Conservation (phyloP, 2,888 invertebrate species). For the Drosophila setosimentum region DNA sequence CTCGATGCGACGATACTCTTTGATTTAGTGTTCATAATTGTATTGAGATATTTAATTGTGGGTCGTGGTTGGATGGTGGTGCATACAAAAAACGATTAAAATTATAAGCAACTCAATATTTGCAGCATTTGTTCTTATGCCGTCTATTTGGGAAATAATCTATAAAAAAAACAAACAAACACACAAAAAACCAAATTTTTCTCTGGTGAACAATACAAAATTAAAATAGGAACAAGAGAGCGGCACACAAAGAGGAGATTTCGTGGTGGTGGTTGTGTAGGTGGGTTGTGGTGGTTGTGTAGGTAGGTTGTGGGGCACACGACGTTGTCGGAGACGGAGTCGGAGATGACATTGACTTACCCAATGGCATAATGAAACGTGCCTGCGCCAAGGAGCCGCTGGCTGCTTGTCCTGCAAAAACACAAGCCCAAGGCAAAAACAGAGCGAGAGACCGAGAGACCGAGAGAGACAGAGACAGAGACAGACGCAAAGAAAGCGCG, state of each 20-base stretch:
- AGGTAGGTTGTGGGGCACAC: neutral
- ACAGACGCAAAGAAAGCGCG: constrained; percentile 16
- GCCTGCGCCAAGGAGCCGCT: constrained; percentile 60
- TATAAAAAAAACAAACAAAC: constrained; percentile 64
- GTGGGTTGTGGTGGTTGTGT: neutral
- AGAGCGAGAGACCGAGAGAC: constrained; percentile 33
- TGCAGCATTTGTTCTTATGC: constrained; percentile 80
- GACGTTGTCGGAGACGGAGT: constrained; percentile 15
- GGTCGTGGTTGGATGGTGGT: constrained; percentile 8
- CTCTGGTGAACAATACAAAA: constrained; percentile 19
- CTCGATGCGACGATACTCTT: constrained; percentile 81
- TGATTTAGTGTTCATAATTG: constrained; percentile 22
- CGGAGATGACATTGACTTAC: constrained; percentile 67
- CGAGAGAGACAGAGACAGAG: neutral
- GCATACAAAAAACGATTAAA: constrained; percentile 59
- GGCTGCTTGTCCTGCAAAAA: constrained; percentile 67
- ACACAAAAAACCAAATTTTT: constrained; percentile 24
- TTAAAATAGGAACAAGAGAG: constrained; percentile 26
- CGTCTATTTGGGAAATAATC: constrained; percentile 84
- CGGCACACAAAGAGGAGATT: neutral
- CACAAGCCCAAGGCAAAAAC: constrained; percentile 41
- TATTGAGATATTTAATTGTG: constrained; percentile 17
- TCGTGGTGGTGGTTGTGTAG: neutral
- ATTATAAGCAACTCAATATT: constrained; percentile 73
- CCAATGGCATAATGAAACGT: constrained; percentile 82